Percentiles rank a stretch among this genome's conserved stretches.
Conservation (phyloP, 1,140 invertebrate species). For the Rhagoletis pomonella region DNA sequence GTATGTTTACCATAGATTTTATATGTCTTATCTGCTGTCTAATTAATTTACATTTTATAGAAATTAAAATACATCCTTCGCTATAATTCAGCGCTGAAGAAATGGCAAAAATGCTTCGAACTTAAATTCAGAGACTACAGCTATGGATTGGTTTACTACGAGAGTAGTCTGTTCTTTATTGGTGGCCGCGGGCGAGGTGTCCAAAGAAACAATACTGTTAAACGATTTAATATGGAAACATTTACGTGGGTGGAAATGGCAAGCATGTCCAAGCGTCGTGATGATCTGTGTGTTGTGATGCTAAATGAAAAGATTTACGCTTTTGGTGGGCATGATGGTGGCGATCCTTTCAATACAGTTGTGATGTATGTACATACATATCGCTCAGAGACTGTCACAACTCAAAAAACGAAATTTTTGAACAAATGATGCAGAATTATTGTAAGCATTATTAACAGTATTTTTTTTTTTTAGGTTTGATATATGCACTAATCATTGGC, state of each 20-base stretch:
- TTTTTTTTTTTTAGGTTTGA: not conserved
- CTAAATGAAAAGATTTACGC: not conserved
- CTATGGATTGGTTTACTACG: not conserved
- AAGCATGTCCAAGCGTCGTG: not conserved
- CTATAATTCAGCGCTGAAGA: not conserved
- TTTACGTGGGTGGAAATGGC: not conserved
- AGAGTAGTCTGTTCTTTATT: not conserved
- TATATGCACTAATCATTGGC: not conserved
- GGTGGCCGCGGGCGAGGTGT: not conserved
- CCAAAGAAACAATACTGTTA: not conserved
- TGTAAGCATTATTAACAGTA: no score
- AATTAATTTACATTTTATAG: not conserved
- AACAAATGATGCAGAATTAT: no score
- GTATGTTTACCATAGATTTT: no score
- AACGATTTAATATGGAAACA: not conserved
- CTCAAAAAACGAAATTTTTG: no score
- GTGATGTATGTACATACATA: not conserved
- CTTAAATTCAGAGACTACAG: conserved; percentile 10
- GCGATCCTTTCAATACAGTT: not conserved
- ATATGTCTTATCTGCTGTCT: no score
- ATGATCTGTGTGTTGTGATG: not conserved
- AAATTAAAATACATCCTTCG: not conserved
- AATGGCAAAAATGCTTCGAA: conserved; percentile 12
- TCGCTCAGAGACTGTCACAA: no score
- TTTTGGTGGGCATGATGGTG: conserved; percentile 10